A percentile compares a stretch with the other conserved stretches of the same genome.
Evolutionary conservation across 1,140 invertebrate genomes (phyloP).

Genomic region (Leptinotarsa undecemlineata): DNA sequence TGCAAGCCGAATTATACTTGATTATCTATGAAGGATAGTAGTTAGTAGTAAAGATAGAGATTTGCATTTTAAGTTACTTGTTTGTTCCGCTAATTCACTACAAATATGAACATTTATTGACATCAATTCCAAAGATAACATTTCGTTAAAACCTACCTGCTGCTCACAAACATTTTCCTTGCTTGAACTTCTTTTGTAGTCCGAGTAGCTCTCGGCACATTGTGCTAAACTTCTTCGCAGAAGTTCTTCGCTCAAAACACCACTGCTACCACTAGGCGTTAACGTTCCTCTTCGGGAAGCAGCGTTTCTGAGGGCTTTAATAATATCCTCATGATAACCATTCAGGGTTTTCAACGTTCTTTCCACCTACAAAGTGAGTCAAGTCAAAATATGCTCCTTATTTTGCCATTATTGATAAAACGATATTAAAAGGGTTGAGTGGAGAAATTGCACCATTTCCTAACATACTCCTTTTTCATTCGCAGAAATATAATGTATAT

Average conservation of each 20-base stretch:
- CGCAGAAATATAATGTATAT: too few species aligned
- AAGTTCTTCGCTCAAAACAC: conserved; percentile 64
- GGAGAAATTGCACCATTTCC: too few species aligned
- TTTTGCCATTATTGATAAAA: background rate
- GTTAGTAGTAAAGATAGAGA: too few species aligned
- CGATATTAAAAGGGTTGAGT: background rate
- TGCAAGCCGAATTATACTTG: too few species aligned
- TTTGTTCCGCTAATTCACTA: too few species aligned
- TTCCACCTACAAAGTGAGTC: conserved; percentile 62
- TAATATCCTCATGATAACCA: conserved; percentile 90
- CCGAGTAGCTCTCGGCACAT: conserved; percentile 62
- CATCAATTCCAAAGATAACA: background rate
- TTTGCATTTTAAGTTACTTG: too few species aligned
- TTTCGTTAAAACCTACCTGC: conserved; percentile 43
- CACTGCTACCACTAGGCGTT: conserved; percentile 64
- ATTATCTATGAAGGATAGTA: too few species aligned
- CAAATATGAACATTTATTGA: too few species aligned
- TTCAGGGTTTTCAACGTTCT: conserved; percentile 81
- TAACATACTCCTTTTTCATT: too few species aligned
- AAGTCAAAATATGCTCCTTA: background rate
- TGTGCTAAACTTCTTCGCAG: conserved; percentile 69
- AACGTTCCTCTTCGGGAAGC: conserved; percentile 70
- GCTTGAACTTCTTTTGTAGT: conserved; percentile 65
- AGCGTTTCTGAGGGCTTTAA: conserved; percentile 83
- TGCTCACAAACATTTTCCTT: conserved; percentile 70